Evolutionary conservation across 2,888 invertebrate species (phyloP).

Genomic region (Bugulina stolonifera): DNA sequence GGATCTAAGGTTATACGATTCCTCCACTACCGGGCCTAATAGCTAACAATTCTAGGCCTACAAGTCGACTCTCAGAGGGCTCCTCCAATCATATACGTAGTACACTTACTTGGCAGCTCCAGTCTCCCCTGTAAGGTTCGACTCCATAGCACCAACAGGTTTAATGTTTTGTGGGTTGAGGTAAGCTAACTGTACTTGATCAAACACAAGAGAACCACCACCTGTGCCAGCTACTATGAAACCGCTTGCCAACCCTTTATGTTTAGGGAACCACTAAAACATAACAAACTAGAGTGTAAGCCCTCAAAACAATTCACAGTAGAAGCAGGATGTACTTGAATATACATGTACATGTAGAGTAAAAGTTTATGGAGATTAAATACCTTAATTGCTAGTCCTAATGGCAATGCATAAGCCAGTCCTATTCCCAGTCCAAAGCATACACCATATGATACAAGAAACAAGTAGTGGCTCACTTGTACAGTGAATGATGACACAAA

Average conservation of each 20-base stretch:
- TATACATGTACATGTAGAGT: not conserved
- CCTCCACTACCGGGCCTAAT: too few species aligned
- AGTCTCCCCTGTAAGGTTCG: not conserved
- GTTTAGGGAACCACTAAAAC: conserved; percentile 49
- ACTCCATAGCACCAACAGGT: conserved; percentile 31
- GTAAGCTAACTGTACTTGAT: conserved; percentile 51
- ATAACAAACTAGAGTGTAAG: not conserved
- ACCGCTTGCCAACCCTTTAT: conserved; percentile 49
- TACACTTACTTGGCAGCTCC: not conserved
- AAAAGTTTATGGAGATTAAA: too few species aligned
- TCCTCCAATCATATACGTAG: too few species aligned
- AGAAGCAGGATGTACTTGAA: not conserved
- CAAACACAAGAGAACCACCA: conserved; percentile 49
- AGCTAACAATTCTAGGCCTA: too few species aligned
- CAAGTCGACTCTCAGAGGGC: too few species aligned
- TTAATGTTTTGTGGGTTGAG: conserved; percentile 49
- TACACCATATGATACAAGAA: conserved; percentile 41
- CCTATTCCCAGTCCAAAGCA: conserved; percentile 42
- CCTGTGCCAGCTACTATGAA: conserved; percentile 52
- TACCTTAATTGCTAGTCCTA: not conserved
- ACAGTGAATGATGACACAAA: conserved; percentile 42
- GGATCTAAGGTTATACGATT: too few species aligned
- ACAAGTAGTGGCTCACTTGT: conserved; percentile 34
- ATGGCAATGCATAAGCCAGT: conserved; percentile 43
- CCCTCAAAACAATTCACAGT: not conserved